phyloP scores from a whole-genome alignment of 2,797 vertebrate species.

The Enteromius paludinosus region DNA sequence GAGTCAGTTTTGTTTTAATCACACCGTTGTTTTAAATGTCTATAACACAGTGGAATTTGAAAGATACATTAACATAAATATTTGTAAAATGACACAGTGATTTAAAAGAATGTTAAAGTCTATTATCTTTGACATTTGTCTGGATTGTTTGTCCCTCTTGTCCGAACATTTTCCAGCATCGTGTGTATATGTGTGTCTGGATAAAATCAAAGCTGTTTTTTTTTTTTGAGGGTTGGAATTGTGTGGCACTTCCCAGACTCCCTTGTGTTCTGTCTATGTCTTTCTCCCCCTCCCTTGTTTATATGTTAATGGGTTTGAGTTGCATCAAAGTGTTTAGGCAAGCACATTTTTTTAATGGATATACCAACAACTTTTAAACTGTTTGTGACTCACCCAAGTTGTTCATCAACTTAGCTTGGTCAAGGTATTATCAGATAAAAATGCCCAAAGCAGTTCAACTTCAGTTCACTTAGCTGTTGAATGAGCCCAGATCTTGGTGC shows the following conservation, averaged over 20 bases:
- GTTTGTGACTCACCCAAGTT: constrained; percentile 24
- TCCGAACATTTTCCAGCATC: constrained; percentile 12
- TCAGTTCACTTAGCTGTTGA: neutral
- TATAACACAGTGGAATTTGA: constrained; percentile 11
- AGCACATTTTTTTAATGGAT: constrained; percentile 14
- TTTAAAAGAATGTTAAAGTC: constrained; percentile 18
- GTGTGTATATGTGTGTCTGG: constrained; percentile 9
- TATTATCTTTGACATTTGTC: constrained; percentile 9
- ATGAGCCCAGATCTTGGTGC: neutral
- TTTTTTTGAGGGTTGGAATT: constrained; percentile 28
- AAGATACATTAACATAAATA: constrained; percentile 28
- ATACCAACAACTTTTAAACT: neutral
- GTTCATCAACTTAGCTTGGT: constrained; percentile 28
- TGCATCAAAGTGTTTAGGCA: neutral
- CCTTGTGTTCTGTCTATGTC: constrained; percentile 5
- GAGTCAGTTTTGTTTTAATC: neutral
- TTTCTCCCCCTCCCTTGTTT: constrained; percentile 22
- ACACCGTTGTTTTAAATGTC: neutral
- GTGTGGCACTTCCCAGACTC: constrained; percentile 7
- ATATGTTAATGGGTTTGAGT: neutral
- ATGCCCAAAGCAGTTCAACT: neutral
- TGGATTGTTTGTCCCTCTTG: constrained; percentile 2
- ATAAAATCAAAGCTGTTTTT: constrained; percentile 29
- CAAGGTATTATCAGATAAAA: constrained; percentile 2
- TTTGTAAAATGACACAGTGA: constrained; percentile 12